These are phyloP conservation scores for Lemur catta DNA, from an alignment of 2,797 vertebrate genomes.

Conservation along the genomic window DNA sequence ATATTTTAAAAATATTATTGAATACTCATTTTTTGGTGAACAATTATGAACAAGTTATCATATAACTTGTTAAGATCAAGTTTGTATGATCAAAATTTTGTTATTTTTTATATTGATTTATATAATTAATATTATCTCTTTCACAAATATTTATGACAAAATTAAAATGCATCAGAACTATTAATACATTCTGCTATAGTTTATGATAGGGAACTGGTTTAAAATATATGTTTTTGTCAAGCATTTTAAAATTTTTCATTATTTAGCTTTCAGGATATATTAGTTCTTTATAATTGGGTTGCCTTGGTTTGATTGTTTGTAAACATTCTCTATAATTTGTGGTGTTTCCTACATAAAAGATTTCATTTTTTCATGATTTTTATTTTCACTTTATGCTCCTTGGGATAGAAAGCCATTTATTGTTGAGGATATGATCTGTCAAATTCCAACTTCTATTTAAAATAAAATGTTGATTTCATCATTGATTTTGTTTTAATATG, in stretches of 20 bases:
- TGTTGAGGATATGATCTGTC: not conserved
- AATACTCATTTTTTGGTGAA: too few species aligned
- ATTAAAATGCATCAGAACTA: not conserved
- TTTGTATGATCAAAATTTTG: not conserved
- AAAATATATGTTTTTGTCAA: not conserved
- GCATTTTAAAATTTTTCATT: not conserved
- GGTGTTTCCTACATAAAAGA: not conserved
- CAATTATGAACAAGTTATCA: too few species aligned
- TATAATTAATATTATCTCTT: not conserved
- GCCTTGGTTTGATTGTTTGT: not conserved
- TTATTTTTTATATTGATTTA: not conserved
- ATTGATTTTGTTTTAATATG: slow-evolving; percentile 10
- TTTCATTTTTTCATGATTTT: not conserved
- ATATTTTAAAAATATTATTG: too few species aligned
- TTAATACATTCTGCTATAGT: not conserved
- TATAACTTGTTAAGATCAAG: too few species aligned
- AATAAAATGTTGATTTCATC: not conserved
- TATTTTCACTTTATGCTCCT: not conserved
- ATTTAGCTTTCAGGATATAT: not conserved
- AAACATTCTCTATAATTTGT: not conserved
- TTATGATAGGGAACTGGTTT: not conserved
- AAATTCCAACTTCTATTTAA: not conserved
- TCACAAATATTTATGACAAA: not conserved
- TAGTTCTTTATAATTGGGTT: not conserved
- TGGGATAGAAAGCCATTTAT: not conserved